phyloP scores from a whole-genome alignment of 2,888 invertebrate species.

The Pardosa pseudoannulata region DNA sequence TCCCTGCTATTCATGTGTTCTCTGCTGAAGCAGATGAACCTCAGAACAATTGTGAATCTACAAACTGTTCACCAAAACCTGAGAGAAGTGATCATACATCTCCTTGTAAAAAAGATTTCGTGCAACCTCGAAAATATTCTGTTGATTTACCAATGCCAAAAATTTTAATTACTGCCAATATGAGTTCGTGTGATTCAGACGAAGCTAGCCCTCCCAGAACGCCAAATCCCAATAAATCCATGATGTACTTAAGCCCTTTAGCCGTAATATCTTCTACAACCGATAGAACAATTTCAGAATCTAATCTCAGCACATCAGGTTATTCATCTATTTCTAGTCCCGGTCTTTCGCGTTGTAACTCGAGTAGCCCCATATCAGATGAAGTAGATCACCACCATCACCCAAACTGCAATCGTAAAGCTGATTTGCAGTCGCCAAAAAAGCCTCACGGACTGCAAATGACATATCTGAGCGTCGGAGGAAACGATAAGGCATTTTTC shows the following conservation, averaged over 20 bases:
- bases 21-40: conserved; percentile 55
- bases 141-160: conserved; percentile 75
- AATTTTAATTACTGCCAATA: conserved; percentile 84
- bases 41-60: conserved; percentile 19
- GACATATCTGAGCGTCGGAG: conserved; percentile 54
- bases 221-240: conserved; percentile 79
- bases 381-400: conserved; percentile 66
- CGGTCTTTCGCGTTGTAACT: conserved; percentile 88
- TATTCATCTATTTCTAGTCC: conserved; percentile 92
- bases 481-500: conserved; percentile 47
- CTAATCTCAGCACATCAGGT: conserved; percentile 89
- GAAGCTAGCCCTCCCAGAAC: conserved; percentile 81
- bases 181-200: conserved; percentile 87
- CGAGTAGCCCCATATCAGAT: conserved; percentile 83
- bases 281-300: conserved; percentile 86
- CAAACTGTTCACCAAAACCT: conserved; percentile 11
- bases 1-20: conserved; percentile 61
- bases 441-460: conserved; percentile 61
- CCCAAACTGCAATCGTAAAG: conserved; percentile 43
- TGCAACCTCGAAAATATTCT: conserved; percentile 72
- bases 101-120: conserved; percentile 50
- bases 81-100: conserved; percentile 16
- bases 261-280: conserved; percentile 70
- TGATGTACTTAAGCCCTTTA: conserved; percentile 72
- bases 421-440: conserved; percentile 42